phyloP scores from a whole-genome alignment of 2,113 vertebrate genomes.

The Prionailurus viverrinus region DNA sequence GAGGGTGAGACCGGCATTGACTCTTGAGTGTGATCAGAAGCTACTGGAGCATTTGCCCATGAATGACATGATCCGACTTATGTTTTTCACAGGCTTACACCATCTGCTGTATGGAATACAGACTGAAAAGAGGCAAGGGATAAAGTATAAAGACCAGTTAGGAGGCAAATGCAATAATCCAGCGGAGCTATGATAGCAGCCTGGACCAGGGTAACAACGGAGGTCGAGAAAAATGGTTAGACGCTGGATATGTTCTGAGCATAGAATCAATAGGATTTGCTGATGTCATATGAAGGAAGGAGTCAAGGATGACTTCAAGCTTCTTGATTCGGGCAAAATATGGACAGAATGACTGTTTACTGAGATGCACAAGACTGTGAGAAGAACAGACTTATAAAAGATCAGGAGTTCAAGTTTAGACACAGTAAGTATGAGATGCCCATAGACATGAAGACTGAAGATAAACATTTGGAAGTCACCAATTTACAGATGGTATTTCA shows the following conservation, averaged over 20 bases:
- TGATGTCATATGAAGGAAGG: not conserved
- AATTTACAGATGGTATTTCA: not conserved
- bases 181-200: not conserved
- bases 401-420: not conserved
- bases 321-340: slow-evolving; percentile 7
- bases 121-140: not conserved
- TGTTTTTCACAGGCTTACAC: not conserved
- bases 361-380: not conserved
- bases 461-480: not conserved
- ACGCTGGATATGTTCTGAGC: not conserved
- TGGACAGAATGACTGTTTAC: not conserved
- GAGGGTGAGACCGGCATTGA: not conserved
- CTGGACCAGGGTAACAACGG: not conserved
- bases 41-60: not conserved
- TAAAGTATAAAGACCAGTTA: not conserved
- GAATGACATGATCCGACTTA: not conserved
- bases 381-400: not conserved
- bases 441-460: not conserved
- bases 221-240: not conserved
- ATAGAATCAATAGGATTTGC: not conserved
- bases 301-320: not conserved
- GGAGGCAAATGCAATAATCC: not conserved
- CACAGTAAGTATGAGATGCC: not conserved
- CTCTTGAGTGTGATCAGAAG: not conserved
- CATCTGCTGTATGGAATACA: not conserved